Conservation (phyloP, 2,797 vertebrate genomes). For the Crax fasciolata region DNA sequence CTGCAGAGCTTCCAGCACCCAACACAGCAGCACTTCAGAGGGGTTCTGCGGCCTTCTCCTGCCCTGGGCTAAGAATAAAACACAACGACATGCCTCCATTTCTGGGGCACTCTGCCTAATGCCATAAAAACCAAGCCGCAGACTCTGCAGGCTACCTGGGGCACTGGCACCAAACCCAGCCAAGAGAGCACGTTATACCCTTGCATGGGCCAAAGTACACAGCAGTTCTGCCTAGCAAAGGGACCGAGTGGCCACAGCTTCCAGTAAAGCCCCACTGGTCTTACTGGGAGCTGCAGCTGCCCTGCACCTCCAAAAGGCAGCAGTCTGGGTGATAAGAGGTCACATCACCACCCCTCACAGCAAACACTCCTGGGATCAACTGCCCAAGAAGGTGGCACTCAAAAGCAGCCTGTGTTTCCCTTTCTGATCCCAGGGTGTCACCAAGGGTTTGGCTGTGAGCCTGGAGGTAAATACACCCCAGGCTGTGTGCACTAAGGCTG, state of each 20-base stretch:
- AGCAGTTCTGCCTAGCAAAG: neutral
- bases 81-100: neutral
- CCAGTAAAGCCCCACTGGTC: neutral
- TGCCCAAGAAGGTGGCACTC: neutral
- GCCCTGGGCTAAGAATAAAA: neutral
- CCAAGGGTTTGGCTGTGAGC: conserved; percentile 18
- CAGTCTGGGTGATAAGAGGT: neutral
- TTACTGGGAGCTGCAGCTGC: conserved; percentile 1
- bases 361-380: neutral
- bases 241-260: neutral
- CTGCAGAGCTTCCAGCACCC: neutral
- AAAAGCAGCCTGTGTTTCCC: neutral
- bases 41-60: neutral
- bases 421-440: conserved; percentile 7
- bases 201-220: conserved; percentile 4
- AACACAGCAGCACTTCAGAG: conserved; percentile 49
- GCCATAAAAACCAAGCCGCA: neutral
- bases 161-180: neutral
- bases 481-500: neutral
- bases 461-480: neutral
- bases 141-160: neutral
- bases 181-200: neutral
- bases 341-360: neutral
- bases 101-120: neutral
- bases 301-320: neutral